Evolutionary conservation across 2,113 vertebrate genomes (phyloP), one percentile per base, ranked within the genome.

Genomic region (Gobiocypris rarus): DNA sequence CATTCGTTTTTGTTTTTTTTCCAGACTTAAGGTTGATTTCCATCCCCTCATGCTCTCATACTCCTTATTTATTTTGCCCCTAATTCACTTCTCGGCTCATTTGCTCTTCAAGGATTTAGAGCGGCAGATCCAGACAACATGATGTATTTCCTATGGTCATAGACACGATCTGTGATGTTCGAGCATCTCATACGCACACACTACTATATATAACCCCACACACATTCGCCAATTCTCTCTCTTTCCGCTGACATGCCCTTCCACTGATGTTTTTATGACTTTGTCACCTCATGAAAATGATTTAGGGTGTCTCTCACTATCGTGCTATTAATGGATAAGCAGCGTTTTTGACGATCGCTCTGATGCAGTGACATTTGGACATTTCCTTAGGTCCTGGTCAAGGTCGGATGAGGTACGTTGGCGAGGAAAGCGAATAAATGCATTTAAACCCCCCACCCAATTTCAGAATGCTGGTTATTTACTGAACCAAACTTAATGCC

Each of bases 401-500:
- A 88, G 88, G 90, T 90, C 87, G 78, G 85, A 73, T 73, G 31
- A 52, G 43, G 75, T 90, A 86, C 86, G 84, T 90, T 90, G 87
- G 10, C 71, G 75, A 48, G 75, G 54, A 88, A 84, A 87, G 89
- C 82, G 83, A 89, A 89, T 88, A 91, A 90, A 90, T 85, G 81
- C 67, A 70, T 61, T 75, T 28, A 31, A 54, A 17, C 11, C 34
- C 17, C 38, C 28, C 4, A 38, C 43, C 34, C 74, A 28, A 58
- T 34, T 84, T 86, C 69, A 84, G 84, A 88, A 82, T 83, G 75
- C 67, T 80, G 83, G 75, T 89, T 93, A 89, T 91, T 92, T 93
- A 91, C 88, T 61, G 50, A 52, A 28, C 14, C 45, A 75, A 48
- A 75, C 8, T 28, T 15, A 75, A 17, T 75, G 43, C 74, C 26